A percentile compares a stretch with the other conserved stretches of the same genome.
These are phyloP conservation scores for Sus cebifrons DNA, from an alignment of 2,797 vertebrate genomes.

Conservation along the genomic window DNA sequence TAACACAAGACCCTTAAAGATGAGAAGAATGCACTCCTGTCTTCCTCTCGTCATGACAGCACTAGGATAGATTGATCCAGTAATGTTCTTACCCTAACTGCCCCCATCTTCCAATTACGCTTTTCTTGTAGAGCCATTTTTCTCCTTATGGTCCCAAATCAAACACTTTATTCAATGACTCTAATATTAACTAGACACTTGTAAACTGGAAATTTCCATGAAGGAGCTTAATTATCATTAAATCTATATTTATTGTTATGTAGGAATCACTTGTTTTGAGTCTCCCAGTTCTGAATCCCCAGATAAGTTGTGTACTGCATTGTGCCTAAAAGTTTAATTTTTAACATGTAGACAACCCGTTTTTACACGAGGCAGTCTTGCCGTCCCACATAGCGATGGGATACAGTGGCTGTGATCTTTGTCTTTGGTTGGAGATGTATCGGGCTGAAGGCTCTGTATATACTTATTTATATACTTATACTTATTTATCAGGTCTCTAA, in stretches of 20 bases:
- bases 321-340: neutral
- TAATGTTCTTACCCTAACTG: neutral
- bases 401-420: neutral
- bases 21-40: neutral
- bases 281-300: neutral
- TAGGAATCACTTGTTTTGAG: neutral
- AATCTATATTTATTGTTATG: neutral
- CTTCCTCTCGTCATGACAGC: neutral
- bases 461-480: neutral
- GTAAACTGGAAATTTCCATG: neutral
- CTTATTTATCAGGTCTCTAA: slow-evolving; percentile 6
- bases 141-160: neutral
- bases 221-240: slow-evolving; percentile 15
- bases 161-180: neutral
- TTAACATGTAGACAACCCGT: neutral
- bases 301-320: neutral
- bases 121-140: neutral
- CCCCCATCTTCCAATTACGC: neutral
- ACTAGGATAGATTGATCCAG: neutral
- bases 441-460: neutral
- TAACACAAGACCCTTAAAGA: neutral
- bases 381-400: neutral
- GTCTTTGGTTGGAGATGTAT: neutral
- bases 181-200: neutral
- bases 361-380: neutral